A percentile compares a stretch with the other conserved stretches of the same genome.
Conservation (phyloP, 2,888 invertebrate species). For the Lepas anatifera region DNA sequence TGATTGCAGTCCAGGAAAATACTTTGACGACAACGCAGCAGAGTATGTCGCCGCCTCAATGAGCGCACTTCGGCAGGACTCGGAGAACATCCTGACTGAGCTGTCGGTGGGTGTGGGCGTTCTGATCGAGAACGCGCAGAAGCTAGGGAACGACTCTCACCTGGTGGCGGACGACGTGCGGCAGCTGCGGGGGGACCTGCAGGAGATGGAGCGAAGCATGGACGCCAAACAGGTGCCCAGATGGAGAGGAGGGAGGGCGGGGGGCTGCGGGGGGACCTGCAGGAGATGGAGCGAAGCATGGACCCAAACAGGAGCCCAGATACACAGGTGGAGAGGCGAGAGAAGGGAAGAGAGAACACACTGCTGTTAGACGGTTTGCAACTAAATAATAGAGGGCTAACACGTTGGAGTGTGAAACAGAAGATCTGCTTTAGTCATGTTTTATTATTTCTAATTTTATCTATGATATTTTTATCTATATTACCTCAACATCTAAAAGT, state of each 20-base stretch:
- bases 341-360: no score
- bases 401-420: no score
- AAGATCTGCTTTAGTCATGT: no score
- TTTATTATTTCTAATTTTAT: no score
- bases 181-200: background rate
- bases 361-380: no score
- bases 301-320: background rate
- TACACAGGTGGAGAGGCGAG: background rate
- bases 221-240: background rate
- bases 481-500: no score
- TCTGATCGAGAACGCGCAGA: background rate
- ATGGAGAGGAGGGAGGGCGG: background rate
- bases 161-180: slow-evolving; percentile 7
- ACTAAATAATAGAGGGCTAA: no score
- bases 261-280: background rate
- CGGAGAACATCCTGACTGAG: background rate
- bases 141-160: background rate
- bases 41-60: no score
- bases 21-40: no score
- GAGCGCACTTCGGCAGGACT: background rate
- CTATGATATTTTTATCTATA: no score
- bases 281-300: background rate
- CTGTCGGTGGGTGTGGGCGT: background rate
- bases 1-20: no score
- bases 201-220: background rate